Conservation (phyloP, 2,888 invertebrate species). For the Diaphora mendica region DNA sequence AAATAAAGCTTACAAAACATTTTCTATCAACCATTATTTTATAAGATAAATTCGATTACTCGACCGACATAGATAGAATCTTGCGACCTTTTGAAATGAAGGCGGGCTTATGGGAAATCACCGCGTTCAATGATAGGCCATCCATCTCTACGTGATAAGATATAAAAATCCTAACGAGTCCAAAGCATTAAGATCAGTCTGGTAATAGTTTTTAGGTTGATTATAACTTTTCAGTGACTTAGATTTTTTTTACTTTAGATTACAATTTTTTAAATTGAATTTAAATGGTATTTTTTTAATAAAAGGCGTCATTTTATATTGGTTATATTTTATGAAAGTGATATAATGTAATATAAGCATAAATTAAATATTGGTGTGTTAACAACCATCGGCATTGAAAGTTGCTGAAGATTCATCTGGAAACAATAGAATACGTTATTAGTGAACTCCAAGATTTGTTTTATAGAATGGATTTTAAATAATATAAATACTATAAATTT, state of each 20-base stretch:
- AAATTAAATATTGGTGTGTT: slow-evolving; percentile 23
- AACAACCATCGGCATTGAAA: slow-evolving; percentile 20
- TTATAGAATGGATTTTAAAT: not conserved
- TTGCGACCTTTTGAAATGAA: slow-evolving; percentile 30
- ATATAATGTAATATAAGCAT: slow-evolving; percentile 24
- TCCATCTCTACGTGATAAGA: slow-evolving; percentile 60
- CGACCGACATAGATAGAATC: slow-evolving; percentile 19
- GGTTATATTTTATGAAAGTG: slow-evolving; percentile 35
- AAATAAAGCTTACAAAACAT: not conserved
- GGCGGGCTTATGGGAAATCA: slow-evolving; percentile 55
- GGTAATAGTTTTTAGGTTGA: slow-evolving; percentile 18
- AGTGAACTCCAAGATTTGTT: not conserved
- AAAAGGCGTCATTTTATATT: slow-evolving; percentile 53
- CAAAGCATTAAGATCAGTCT: slow-evolving; percentile 29
- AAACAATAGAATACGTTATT: slow-evolving; percentile 19
- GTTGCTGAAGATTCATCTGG: slow-evolving; percentile 35
- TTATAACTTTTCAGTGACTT: slow-evolving; percentile 14
- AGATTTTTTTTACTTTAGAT: not conserved
- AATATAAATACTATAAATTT: not conserved
- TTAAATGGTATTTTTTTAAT: slow-evolving; percentile 45
- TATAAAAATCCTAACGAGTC: slow-evolving; percentile 30
- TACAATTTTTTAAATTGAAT: slow-evolving; percentile 21
- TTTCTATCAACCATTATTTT: not conserved
- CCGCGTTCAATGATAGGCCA: slow-evolving; percentile 42
- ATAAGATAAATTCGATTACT: slow-evolving; percentile 18